Evolutionary conservation across 2,113 vertebrate genomes (phyloP).

Genomic region (Catharus minimus): DNA sequence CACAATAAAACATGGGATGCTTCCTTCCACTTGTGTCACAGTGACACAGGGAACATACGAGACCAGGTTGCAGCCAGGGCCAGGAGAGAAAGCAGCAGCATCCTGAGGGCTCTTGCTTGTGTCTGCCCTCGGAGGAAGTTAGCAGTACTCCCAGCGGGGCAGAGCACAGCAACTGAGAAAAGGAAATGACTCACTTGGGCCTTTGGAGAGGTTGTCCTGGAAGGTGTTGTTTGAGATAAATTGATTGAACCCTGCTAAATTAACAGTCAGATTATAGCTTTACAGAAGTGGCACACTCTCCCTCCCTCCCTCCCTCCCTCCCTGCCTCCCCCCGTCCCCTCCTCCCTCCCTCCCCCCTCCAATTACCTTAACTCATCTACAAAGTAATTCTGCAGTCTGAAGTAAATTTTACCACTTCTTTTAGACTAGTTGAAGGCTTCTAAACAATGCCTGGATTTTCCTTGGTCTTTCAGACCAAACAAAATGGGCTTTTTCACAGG

Average conservation of each 20-base stretch:
- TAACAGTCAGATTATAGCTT: neutral
- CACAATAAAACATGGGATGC: accelerated
- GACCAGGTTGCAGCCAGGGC: neutral
- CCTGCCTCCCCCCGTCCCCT: too few relatives aligned
- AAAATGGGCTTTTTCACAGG: neutral
- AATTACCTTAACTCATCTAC: neutral
- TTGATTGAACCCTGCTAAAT: neutral
- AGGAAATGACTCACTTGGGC: neutral
- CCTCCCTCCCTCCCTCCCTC: too few relatives aligned
- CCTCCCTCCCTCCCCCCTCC: too few relatives aligned
- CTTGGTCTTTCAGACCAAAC: neutral
- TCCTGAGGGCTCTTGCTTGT: neutral
- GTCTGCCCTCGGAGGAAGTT: neutral
- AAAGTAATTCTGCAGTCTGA: neutral
- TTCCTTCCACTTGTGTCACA: accelerated
- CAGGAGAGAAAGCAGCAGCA: neutral
- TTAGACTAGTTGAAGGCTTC: neutral
- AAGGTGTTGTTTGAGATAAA: neutral
- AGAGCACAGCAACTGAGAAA: neutral
- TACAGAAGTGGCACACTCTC: neutral
- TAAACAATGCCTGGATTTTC: neutral
- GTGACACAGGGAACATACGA: neutral
- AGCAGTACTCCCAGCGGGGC: neutral
- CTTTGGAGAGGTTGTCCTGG: neutral
- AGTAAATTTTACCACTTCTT: neutral